Base-by-base conservation (phyloP, 2,888 invertebrate species). In the Anarsia innoxiella region DNA sequence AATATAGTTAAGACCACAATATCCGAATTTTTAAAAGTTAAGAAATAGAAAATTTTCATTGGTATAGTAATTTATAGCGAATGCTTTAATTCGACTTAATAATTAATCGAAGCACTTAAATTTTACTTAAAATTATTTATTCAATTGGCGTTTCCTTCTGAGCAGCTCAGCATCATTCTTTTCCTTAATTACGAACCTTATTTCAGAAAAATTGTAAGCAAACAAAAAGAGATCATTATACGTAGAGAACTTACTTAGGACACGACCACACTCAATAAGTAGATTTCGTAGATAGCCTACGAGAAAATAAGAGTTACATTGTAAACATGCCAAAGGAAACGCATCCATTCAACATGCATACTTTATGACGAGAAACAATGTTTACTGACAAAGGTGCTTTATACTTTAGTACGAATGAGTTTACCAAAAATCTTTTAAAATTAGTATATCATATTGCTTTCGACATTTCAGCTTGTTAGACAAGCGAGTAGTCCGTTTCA, bases 151-250 rank as follows among this genome's bases (percentile, higher is more conserved):
- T 79, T 74, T 60, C 69, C 68, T 56, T 69, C 78, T 76, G 78
- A 80, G 76, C 79, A 68, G 68, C 67, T 55, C 53, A 54, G 56
- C 53, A 44, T 51, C 57, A 49, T 50, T 50, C 54, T 40, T 43
- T 51, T 49, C 55, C 53, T 52, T 58, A 45, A 46, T 43, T 44
- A 49, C 46, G 36, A 57, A 56, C 70, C 72, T 52, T 72, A 76
- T 80, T 82, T 61, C 82, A 77, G 75, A 60, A 66, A 74, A 78
- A 82, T 79, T 83, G 84, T 80, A 83, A 82, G 63, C 65, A 75
- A 82, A 82, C 75, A 59, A 55, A 56, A 51, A 67, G 80, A 76
- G 78, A 80, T 78, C 75, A 76, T 59, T 27, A 34, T 27, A 35
- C 45, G n/a, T n/a, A 51, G 62, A 65, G 51, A 61, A 70, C 64